Evolutionary conservation across 2,888 invertebrate genomes (phyloP), one percentile per base, ranked within the genome.

Genomic region (Spodoptera littoralis): DNA sequence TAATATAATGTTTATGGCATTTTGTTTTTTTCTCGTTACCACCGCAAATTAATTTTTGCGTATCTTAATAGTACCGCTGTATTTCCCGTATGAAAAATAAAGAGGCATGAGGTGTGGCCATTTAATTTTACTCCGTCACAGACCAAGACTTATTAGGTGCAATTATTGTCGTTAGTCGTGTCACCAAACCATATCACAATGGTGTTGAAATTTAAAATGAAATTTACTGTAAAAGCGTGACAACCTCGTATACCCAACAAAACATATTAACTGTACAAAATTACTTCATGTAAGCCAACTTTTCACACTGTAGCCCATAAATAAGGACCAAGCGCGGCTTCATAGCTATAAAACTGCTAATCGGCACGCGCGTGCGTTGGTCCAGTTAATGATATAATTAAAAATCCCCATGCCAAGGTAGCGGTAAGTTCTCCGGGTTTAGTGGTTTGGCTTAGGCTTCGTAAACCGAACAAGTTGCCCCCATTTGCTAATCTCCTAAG

Each of bases 401-500:
- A 79, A 79, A 74, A 77, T 81, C 79, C 77, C 66, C 74, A 76
- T 74, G 84, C 84, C 82, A 85, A 89, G 88, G 86, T 85, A 84
- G 83, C 79, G 79, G 77, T 83, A 86, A 90, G 83, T 88, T 90
- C 80, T 73, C 82, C 69, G 83, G 87, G 85, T 88, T 90, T 88
- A 86, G 84, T 84, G 75, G 82, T 72, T 84, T 79, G 83, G 88
- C 89, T 91, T 91, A 91, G 88, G 87, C 90, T 86, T 86, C 89
- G 89, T 90, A 88, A 88, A 90, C 89, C 86, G 88, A 90, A 90
- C 90, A 90, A 90, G 88, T 91, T 91, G 90, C 86, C 87, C 87
- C 86, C 86, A 86, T 88, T 90, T 85, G 87, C 90, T 92, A 92
- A 92, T 92, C 92, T 92, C 87, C 89, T 91, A 90, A 92, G 90